Conservation (phyloP, 2,113 vertebrate species). For the Nerophis ophidion region DNA sequence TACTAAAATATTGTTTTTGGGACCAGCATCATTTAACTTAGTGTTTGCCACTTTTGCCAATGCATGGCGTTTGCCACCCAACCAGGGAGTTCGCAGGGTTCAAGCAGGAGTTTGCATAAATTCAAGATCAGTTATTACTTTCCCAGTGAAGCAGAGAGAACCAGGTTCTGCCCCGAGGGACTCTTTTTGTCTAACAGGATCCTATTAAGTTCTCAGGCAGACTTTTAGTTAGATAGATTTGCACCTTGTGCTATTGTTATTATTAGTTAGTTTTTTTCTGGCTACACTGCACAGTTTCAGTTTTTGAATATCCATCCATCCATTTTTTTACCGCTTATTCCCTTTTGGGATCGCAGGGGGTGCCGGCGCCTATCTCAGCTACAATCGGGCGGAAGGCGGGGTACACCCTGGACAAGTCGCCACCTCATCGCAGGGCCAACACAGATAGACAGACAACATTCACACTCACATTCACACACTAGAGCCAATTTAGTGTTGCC, state of each 20-base stretch:
- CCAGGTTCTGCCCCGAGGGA: background rate
- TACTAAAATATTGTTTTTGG: too few species aligned
- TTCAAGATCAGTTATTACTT: conserved; percentile 1
- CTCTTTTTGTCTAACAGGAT: conserved; percentile 1
- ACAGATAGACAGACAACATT: too few species aligned
- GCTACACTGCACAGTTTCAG: background rate
- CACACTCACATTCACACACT: too few species aligned
- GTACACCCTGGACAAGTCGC: too few species aligned
- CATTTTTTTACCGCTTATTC: too few species aligned
- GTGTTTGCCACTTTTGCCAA: background rate
- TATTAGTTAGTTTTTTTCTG: background rate
- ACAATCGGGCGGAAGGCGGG: too few species aligned
- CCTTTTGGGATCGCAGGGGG: too few species aligned
- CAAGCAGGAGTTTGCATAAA: background rate
- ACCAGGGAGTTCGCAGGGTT: background rate
- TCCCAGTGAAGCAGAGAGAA: conserved; percentile 4
- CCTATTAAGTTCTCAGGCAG: background rate
- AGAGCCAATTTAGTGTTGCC: too few species aligned
- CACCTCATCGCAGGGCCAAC: too few species aligned
- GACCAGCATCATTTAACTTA: background rate
- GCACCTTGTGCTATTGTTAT: background rate
- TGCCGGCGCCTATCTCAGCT: too few species aligned
- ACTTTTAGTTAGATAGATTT: background rate
- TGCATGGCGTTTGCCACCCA: background rate
- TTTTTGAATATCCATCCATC: too few species aligned